Base-by-base conservation (phyloP, 1,140 invertebrate species). In the Drosophila murphyi region DNA sequence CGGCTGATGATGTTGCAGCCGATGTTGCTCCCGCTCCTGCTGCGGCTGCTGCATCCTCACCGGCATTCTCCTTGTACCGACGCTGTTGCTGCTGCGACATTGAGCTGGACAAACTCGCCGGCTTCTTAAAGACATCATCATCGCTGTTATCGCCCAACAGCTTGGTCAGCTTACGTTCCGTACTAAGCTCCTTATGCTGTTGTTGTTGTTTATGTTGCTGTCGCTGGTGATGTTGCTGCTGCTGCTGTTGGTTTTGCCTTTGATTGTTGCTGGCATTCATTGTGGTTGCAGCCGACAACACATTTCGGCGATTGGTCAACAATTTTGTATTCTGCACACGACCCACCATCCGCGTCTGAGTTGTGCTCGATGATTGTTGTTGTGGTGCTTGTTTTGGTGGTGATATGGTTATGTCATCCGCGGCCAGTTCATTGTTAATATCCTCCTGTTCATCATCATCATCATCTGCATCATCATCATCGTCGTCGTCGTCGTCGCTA, bases 81-180 rank as follows among this genome's bases (percentile, higher is more conserved):
- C 57, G 72, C 37, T 39, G 77, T 5, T 45, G 76, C 12, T n/a
- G 69, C 7, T 54, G 55, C 10, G 29, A 59, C 31, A 32, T 35
- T 55, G 54, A 59, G 10, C 55, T 45, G 32, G 59, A 64, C 52
- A 73, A 35, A 73, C 51, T 72, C 7, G 75, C 52, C 28, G 86
- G 87, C 47, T 89, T 89, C 62, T 89, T 89, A 37, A 86, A 86
- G 2, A 63, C 45, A 59, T 71, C 59, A 52, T 86, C 75, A 3
- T 82, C 78, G 10, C 50, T 71, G 34, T 5, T 41, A 2, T 89
- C 81, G 43, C 48, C 51, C 50, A 90, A 32, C 10, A 88, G 41
- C 20, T 90, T 86, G 48, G 51, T 50, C 6, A 79, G n/a, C 52
- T 80, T 83, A 1, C 85, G 64, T 57, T 88, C 80, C 2, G 34